Evolutionary conservation across 2,797 vertebrate species (phyloP), one percentile per base, ranked within the genome.

Genomic region (Parotocinclus haroldoi): DNA sequence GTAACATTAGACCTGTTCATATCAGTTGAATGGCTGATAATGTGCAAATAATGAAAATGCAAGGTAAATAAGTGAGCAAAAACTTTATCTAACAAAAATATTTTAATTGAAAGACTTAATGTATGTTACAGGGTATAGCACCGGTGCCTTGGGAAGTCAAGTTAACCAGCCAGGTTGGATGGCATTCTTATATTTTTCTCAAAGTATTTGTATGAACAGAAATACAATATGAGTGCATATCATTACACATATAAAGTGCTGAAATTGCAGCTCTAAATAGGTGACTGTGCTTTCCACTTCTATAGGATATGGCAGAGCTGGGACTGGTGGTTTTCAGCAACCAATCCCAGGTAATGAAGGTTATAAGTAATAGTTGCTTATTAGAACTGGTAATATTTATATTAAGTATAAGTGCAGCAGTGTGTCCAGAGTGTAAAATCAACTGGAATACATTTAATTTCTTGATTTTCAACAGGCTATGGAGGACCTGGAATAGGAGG

Each of bases 131-230:
- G 80, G 83, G 54, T 88, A 84, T 49, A 82, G 84, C 39, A 83
- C 80, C 0, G 69, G 72, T 56, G 72, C 69, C 0, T 55, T 85
- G 51, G 84, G 86, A 66, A 86, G 84, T 79, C 75, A 79, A 56
- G 82, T 83, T 59, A 88, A 79, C 39, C 73, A 83, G 74, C 85
- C 81, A 85, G 89, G 89, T 90, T 78, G 69, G 59, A 64, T 37
- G 19, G 16, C 9, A 11, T 44, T 56, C 52, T 46, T 16, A 58
- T 53, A 5, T 16, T 40, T 13, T 19, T 19, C 45, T 16, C 13
- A 17, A 42, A 42, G 1, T 42, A 16, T 7, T 36, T 46, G 19
- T 19, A 49, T 48, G 27, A 27, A 27, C 27, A 27, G 5, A 5
- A 27, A 27, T 27, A 27, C 27, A 27, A 5, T 27, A 2, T 27